Percentiles rank a stretch among this genome's conserved stretches.
phyloP scores from a whole-genome alignment of 1,140 invertebrate genomes.

The Macrotrachela quadricornifera region DNA sequence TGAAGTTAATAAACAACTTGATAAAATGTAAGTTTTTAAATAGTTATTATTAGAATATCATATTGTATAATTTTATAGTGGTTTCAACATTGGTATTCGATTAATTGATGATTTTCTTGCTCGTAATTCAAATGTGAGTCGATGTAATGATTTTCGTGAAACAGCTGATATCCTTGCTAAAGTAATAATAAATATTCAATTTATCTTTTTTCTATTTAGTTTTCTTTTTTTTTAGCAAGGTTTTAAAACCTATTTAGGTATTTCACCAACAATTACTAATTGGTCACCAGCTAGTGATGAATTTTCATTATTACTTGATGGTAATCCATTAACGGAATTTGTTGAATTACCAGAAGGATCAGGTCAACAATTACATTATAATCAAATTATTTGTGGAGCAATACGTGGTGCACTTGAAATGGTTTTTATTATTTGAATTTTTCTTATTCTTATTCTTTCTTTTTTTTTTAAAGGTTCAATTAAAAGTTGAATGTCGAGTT shows the following conservation, averaged over 20 bases:
- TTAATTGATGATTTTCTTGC: constrained; percentile 93
- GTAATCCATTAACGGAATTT: constrained; percentile 77
- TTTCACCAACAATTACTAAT: constrained; percentile 67
- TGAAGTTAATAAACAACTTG: constrained; percentile 43
- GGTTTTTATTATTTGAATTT: too few relatives aligned
- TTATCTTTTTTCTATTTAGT: too few relatives aligned
- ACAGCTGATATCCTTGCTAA: constrained; percentile 84
- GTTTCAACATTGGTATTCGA: constrained; percentile 91
- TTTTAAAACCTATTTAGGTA: constrained; percentile 71
- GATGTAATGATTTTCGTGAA: constrained; percentile 84
- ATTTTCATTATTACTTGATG: constrained; percentile 78
- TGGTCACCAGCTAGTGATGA: constrained; percentile 83
- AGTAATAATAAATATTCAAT: constrained; percentile 65
- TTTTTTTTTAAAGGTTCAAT: too few relatives aligned
- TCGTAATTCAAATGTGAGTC: constrained; percentile 51
- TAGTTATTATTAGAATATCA: too few relatives aligned
- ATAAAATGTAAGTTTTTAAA: too few relatives aligned
- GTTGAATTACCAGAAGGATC: constrained; percentile 63
- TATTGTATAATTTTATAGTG: too few relatives aligned
- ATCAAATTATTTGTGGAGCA: constrained; percentile 75
- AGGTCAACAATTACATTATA: constrained; percentile 63
- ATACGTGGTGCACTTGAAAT: constrained; percentile 71
- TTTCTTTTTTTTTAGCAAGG: too few relatives aligned
- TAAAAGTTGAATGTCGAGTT: constrained; percentile 45
- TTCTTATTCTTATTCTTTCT: too few relatives aligned